Base-by-base conservation (phyloP, 2,113 vertebrate genomes). In the Trogon surrucura region DNA sequence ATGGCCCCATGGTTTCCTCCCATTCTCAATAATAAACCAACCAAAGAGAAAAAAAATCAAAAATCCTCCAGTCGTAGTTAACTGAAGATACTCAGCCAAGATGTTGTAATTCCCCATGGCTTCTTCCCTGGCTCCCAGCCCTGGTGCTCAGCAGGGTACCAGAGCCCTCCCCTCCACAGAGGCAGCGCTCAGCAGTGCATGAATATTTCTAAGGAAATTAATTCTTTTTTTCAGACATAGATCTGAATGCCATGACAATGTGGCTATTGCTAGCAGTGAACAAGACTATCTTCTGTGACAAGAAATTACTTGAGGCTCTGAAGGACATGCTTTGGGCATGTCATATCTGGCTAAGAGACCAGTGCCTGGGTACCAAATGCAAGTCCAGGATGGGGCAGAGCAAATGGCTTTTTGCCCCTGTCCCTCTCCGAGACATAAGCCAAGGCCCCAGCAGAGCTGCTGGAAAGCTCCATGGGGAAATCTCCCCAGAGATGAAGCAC, bases 171-270 rank as follows among this genome's bases (percentile, higher is more conserved):
- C 8, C 41, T 50, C 30, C 20, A 32, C 41, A 48, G 44, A 50
- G 53, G 32, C 25, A 36, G 23, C 8, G 41, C 61, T 69, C 0
- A 0, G 48, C 56, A 87, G 21, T 1, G 1, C 1, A 0, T 27
- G 53, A 61, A 21, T 51, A 34, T 34, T 84, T 58, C 30, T 50
- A 25, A 18, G 19, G 30, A 85, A 72, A 41, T n/a, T 12, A 15
- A 2, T 1, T 13, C 7, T 18, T 77, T 80, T 91, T 61, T 70
- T 38, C 41, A 54, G 23, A 22, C 13, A 11, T 11, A 30, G 34
- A 64, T 83, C 13, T 61, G 19, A 75, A 61, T 51, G 17, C 48
- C 45, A 12, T 12, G 15, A 88, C 13, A n/a, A 51, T 0, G 0
- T 47, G 22, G 7, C 36, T 67, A 26, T 13, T 60, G 44, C 25